Evolutionary conservation across 1,140 invertebrate genomes (phyloP).

Genomic region (Cotesia typhae): DNA sequence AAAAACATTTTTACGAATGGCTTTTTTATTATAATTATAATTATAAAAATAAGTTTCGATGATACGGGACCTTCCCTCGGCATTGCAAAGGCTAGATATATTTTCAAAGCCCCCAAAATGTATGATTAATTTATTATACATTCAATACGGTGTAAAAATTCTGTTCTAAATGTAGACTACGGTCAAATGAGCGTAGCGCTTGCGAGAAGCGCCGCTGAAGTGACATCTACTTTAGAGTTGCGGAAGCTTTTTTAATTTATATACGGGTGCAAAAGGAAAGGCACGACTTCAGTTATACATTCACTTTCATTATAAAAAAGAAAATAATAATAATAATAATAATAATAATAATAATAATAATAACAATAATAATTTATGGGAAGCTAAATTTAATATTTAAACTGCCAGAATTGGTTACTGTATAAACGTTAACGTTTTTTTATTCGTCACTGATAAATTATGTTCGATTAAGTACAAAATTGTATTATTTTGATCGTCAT

Average conservation of each 20-base stretch:
- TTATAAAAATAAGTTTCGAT: conserved; percentile 12
- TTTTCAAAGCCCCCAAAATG: not conserved
- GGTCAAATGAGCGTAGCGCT: too few relatives aligned
- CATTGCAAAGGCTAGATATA: too few relatives aligned
- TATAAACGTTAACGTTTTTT: too few relatives aligned
- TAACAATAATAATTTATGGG: conserved; percentile 8
- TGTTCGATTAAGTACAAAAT: too few relatives aligned
- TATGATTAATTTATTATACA: too few relatives aligned
- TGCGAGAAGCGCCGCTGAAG: too few relatives aligned
- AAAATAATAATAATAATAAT: not conserved
- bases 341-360: not conserved
- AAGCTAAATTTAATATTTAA: not conserved
- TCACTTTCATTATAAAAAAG: conserved; percentile 31
- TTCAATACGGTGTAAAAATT: too few relatives aligned
- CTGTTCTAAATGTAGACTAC: too few relatives aligned
- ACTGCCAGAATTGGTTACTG: too few relatives aligned
- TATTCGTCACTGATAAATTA: too few relatives aligned
- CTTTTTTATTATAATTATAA: conserved; percentile 25
- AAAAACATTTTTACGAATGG: conserved; percentile 5
- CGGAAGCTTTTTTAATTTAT: not conserved
- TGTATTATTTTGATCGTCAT: too few relatives aligned
- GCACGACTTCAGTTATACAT: conserved; percentile 35
- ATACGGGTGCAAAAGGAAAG: conserved; percentile 37
- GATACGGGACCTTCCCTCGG: not conserved
- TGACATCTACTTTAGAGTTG: too few relatives aligned